These are phyloP conservation scores for Cacoxenus indagator DNA, from an alignment of 2,888 invertebrate species.

Conservation along the genomic window DNA sequence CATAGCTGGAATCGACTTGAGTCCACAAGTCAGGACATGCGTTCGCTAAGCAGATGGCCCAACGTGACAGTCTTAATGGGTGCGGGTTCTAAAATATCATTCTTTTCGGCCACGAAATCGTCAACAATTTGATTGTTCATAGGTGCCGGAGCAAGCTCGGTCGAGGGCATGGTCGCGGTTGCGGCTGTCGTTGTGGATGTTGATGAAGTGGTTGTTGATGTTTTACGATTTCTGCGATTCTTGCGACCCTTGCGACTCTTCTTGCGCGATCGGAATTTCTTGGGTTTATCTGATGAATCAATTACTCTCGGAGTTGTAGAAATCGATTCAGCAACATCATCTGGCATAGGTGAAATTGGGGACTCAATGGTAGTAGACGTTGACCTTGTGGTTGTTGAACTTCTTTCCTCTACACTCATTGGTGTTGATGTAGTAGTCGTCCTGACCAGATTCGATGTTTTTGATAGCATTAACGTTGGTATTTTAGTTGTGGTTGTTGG, in stretches of 20 bases:
- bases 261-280: background rate
- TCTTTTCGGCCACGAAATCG: too few species aligned
- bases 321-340: too few species aligned
- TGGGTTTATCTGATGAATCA: background rate
- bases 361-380: slow-evolving; percentile 21
- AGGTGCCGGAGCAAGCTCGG: background rate
- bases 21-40: slow-evolving; percentile 39
- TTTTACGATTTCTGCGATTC: background rate
- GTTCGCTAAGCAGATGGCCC: slow-evolving; percentile 47
- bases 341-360: background rate
- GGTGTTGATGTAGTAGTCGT: slow-evolving; percentile 15
- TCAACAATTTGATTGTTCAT: background rate
- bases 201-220: background rate
- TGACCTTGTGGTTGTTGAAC: slow-evolving; percentile 10
- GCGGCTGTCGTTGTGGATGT: slow-evolving; percentile 21
- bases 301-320: background rate
- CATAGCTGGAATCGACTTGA: background rate
- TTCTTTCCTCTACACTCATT: background rate
- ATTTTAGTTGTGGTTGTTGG: slow-evolving; percentile 7
- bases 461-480: background rate
- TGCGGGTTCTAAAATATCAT: slow-evolving; percentile 48
- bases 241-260: background rate
- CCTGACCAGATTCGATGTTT: slow-evolving; percentile 28
- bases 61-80: slow-evolving; percentile 42
- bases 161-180: slow-evolving; percentile 9